Base-by-base conservation (phyloP, 2,888 invertebrate species). In the Suillia variegata region DNA sequence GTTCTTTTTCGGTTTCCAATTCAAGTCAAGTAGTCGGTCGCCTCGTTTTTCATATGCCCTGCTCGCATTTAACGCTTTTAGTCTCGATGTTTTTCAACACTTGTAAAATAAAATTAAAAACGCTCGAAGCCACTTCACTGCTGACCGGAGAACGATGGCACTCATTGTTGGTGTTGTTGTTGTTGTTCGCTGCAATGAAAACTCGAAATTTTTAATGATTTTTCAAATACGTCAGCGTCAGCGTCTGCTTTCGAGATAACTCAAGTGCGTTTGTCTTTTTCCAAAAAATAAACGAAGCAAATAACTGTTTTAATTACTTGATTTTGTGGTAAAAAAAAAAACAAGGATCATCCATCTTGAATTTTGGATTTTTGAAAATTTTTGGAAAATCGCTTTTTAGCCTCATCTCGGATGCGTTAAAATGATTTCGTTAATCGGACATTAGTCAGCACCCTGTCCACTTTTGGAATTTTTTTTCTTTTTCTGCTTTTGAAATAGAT, bases 401-500 rank as follows among this genome's bases (percentile, higher is more conserved):
- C 3, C 18, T 5, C 17, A 18, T 45, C n/a, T 49, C 38, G n/a
- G 17, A 10, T 50, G 20, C 20, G 13, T 21, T 20, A 54, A 26
- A 45, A 42, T 45, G 26, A 54, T 54, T 45, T 54, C 45, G 15
- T 45, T 54, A 12, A 22, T 24, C 45, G 18, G 24, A 48, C 55
- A 55, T 55, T 55, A 31, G 48, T 48, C 55, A 55, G 26, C 48
- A 17, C 26, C 17, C 15, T 4, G n/a, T 51, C 17, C 17, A 22
- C 3, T 51, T n/a, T 18, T 26, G 51, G 38, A 38, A 26, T 51
- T 26, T 31, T 31, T 13, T 62, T 71, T 74, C 73, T 74, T 71
- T 71, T 67, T 59, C 18, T 55, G 53, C 62, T 38, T n/a, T 38
- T 13, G 10, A n/a, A 38, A 38, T 38, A n/a, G 6, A 12, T 38